phyloP scores from a whole-genome alignment of 1,140 invertebrate species.

The Melitaea cinxia region DNA sequence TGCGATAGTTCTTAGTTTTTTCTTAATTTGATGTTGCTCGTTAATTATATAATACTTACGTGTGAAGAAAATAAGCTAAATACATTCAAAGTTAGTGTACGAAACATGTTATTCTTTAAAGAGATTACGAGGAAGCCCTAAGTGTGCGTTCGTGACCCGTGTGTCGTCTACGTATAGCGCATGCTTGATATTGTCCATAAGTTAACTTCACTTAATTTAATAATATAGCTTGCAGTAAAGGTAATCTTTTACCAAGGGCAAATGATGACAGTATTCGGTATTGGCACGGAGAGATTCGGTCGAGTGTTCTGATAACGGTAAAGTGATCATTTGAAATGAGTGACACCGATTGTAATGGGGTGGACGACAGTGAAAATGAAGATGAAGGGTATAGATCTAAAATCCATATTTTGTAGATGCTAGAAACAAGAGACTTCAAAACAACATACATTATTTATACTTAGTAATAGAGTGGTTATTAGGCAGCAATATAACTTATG shows the following conservation, averaged over 20 bases:
- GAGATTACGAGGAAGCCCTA: conserved; percentile 76
- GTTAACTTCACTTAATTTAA: conserved; percentile 80
- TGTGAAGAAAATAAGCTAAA: conserved; percentile 20
- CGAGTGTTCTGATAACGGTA: conserved; percentile 37
- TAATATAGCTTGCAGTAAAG: conserved; percentile 77
- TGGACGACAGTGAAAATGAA: conserved; percentile 56
- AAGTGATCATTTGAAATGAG: conserved; percentile 57
- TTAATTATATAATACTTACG: conserved; percentile 9
- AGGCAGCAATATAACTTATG: too few species aligned
- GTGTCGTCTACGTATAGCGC: conserved; percentile 68
- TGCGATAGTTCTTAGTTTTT: too few species aligned
- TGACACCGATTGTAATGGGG: conserved; percentile 67
- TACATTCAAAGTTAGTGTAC: conserved; percentile 32
- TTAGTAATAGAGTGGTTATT: too few species aligned
- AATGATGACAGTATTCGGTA: conserved; percentile 63
- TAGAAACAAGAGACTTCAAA: neutral
- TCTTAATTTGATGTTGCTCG: neutral
- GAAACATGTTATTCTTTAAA: conserved; percentile 60
- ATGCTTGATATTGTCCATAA: conserved; percentile 75
- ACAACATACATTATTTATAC: neutral
- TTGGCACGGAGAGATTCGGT: conserved; percentile 50
- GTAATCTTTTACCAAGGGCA: conserved; percentile 78
- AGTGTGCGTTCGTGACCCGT: conserved; percentile 76
- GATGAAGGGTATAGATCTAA: conserved; percentile 59
- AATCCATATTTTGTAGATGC: conserved; percentile 14